Evolutionary conservation across 2,113 vertebrate genomes (phyloP).

Genomic region (Regulus satrapa): DNA sequence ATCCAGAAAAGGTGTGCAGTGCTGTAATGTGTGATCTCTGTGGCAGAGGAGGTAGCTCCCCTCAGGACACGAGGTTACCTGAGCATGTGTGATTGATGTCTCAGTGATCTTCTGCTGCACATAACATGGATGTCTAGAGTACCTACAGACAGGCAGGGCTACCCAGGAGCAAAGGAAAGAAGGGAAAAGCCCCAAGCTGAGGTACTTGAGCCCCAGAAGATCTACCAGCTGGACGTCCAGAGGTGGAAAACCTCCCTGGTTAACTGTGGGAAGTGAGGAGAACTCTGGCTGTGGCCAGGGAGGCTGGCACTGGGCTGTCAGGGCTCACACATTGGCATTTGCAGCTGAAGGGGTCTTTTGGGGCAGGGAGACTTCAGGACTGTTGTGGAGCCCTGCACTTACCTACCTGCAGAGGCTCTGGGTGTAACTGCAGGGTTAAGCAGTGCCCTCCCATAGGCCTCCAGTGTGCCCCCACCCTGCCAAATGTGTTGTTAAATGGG

Average conservation of each 20-base stretch:
- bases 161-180: background rate
- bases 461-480: background rate
- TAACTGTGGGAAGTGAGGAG: background rate
- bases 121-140: background rate
- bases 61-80: background rate
- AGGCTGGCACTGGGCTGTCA: background rate
- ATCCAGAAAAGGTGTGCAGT: background rate
- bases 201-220: background rate
- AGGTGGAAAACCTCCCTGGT: background rate
- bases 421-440: too few relatives aligned
- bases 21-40: background rate
- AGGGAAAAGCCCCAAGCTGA: background rate
- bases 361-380: background rate
- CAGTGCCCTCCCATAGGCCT: background rate
- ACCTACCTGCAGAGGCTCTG: background rate
- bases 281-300: background rate
- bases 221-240: background rate
- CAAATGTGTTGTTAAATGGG: background rate
- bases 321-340: background rate
- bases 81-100: accelerated
- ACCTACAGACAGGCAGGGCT: background rate
- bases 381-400: background rate
- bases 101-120: background rate
- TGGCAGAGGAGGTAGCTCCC: background rate
- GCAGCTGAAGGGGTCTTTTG: background rate